Percentiles rank a stretch among this genome's conserved stretches.
Evolutionary conservation across 2,113 vertebrate genomes (phyloP).

Genomic region (Grammomys surdaster): DNA sequence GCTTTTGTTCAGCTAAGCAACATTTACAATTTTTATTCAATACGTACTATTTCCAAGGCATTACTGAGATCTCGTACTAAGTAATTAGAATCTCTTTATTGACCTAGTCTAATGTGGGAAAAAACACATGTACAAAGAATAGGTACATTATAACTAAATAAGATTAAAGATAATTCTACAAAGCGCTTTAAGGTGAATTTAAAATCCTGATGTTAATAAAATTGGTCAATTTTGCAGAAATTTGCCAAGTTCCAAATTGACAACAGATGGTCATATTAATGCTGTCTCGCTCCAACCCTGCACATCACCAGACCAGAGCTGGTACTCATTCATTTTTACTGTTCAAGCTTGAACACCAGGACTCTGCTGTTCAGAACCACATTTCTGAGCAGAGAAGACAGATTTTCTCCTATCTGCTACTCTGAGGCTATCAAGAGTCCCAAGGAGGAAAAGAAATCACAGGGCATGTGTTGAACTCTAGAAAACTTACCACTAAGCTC

Average conservation of each 20-base stretch:
- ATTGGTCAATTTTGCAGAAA: not conserved
- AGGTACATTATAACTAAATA: not conserved
- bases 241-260: slow-evolving; percentile 7
- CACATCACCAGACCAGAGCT: not conserved
- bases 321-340: not conserved
- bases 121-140: not conserved
- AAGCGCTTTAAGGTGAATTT: slow-evolving; percentile 22
- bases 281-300: not conserved
- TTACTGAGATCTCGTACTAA: not conserved
- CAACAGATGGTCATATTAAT: not conserved
- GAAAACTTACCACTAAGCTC: not conserved
- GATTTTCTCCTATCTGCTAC: not conserved
- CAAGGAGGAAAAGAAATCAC: not conserved
- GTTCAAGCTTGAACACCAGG: not conserved
- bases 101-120: not conserved
- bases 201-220: slow-evolving; percentile 30
- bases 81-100: not conserved
- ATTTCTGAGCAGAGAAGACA: not conserved
- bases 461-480: not conserved
- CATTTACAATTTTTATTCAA: slow-evolving; percentile 9
- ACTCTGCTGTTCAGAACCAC: not conserved
- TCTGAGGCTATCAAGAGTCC: not conserved
- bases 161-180: slow-evolving; percentile 36
- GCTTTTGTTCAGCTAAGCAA: not conserved
- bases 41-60: not conserved